Evolutionary conservation across 2,797 vertebrate species (phyloP).

Genomic region (Cetoscarus ocellatus): DNA sequence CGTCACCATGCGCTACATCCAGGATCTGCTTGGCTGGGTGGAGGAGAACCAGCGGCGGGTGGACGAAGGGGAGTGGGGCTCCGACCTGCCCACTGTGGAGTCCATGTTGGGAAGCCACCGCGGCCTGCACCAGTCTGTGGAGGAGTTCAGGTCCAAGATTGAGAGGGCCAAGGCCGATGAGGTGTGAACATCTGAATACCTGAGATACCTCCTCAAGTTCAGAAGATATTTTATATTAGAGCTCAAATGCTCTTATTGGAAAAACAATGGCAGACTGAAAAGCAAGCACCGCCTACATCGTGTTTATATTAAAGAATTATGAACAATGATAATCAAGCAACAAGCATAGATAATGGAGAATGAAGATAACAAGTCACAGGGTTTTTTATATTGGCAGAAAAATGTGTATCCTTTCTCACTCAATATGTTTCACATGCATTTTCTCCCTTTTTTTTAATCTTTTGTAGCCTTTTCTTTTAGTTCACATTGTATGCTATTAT

Average conservation of each 20-base stretch:
- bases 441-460: too few relatives aligned
- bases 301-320: not conserved
- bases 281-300: not conserved
- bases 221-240: not conserved
- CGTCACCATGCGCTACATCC: constrained; percentile 90
- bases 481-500: too few relatives aligned
- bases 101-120: constrained; percentile 92
- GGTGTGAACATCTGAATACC: constrained; percentile 70
- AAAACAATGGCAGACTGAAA: too few relatives aligned
- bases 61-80: constrained; percentile 88
- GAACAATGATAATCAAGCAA: not conserved
- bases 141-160: constrained; percentile 93
- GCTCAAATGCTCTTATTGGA: too few relatives aligned
- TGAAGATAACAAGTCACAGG: not conserved
- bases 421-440: too few relatives aligned
- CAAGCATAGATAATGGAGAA: not conserved
- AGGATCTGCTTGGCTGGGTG: constrained; percentile 93
- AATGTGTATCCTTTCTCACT: too few relatives aligned
- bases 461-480: too few relatives aligned
- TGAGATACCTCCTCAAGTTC: not conserved
- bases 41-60: constrained; percentile 93
- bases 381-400: not conserved
- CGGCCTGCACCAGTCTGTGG: constrained; percentile 91
- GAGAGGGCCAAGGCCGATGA: constrained; percentile 91
- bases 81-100: constrained; percentile 92